A percentile compares a stretch with the other conserved stretches of the same genome.
phyloP scores from a whole-genome alignment of 2,797 vertebrate genomes.

The Iguana delicatissima region DNA sequence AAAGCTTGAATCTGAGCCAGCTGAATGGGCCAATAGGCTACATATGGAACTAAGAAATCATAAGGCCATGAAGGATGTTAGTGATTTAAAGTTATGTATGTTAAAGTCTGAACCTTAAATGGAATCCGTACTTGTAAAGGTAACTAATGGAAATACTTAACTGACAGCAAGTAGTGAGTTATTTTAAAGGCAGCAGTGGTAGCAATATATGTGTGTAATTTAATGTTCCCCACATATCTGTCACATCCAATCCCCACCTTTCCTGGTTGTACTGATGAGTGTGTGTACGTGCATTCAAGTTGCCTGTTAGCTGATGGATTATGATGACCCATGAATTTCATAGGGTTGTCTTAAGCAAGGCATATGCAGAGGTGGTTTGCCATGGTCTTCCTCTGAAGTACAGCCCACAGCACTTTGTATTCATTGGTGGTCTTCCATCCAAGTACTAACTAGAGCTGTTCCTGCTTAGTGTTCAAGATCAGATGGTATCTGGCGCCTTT shows the following conservation, averaged over 20 bases:
- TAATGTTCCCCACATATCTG: slow-evolving; percentile 62
- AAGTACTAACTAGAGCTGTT: too few relatives aligned
- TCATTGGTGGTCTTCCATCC: neutral
- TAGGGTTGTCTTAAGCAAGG: too few relatives aligned
- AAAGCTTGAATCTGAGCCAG: slow-evolving; percentile 80
- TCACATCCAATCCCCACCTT: slow-evolving; percentile 60
- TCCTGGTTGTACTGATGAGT: neutral
- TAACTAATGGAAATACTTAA: slow-evolving; percentile 80
- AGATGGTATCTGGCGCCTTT: too few relatives aligned
- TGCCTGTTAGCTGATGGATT: too few relatives aligned
- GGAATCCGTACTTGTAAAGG: slow-evolving; percentile 83
- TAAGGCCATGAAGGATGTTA: slow-evolving; percentile 81
- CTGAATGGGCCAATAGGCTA: slow-evolving; percentile 81
- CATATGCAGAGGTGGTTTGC: too few relatives aligned
- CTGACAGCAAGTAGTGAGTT: slow-evolving; percentile 66
- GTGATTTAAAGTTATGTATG: slow-evolving; percentile 86
- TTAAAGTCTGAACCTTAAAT: slow-evolving; percentile 82
- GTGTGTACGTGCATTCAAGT: neutral
- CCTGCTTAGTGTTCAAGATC: too few relatives aligned
- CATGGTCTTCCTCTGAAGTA: too few relatives aligned
- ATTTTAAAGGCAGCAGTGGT: neutral
- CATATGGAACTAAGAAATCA: slow-evolving; percentile 87
- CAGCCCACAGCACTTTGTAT: too few relatives aligned
- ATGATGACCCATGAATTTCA: too few relatives aligned
- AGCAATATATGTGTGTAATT: neutral